Evolutionary conservation across 2,888 invertebrate genomes (phyloP).

Genomic region (Chymomyza procnemis): DNA sequence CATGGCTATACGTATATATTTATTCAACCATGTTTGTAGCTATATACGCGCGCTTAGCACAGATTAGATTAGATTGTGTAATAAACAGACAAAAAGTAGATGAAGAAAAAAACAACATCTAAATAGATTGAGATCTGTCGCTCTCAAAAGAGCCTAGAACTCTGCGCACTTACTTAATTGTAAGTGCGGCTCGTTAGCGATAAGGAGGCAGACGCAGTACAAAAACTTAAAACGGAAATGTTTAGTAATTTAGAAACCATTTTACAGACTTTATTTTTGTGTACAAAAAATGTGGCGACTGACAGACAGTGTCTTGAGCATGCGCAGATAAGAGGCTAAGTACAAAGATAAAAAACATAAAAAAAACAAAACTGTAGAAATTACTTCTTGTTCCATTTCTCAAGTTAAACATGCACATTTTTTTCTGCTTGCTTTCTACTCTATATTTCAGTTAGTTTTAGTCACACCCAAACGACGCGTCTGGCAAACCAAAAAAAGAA

Average conservation of each 20-base stretch:
- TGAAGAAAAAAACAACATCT: constrained; percentile 16
- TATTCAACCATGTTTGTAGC: background rate
- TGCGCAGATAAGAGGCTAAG: background rate
- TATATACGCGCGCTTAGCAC: background rate
- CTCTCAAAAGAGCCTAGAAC: constrained; percentile 35
- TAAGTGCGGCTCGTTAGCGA: constrained; percentile 64
- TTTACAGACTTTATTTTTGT: background rate
- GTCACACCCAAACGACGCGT: constrained; percentile 27
- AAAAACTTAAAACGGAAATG: constrained; percentile 43
- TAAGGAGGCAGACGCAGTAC: constrained; percentile 30
- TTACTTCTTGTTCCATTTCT: background rate
- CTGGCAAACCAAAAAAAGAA: constrained; percentile 19
- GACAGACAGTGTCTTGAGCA: background rate
- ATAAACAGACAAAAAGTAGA: constrained; percentile 14
- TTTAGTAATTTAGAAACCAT: constrained; percentile 16
- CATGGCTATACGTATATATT: too few species aligned
- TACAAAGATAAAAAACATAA: background rate
- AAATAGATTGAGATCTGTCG: constrained; percentile 22
- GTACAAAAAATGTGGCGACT: background rate
- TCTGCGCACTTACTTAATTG: constrained; percentile 61
- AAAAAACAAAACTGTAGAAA: background rate
- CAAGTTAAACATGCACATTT: constrained; percentile 9
- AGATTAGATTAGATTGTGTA: constrained; percentile 66
- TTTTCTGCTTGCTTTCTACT: background rate
- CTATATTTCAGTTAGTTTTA: constrained; percentile 44